These are phyloP conservation scores for Acleris holmiana DNA, from an alignment of 2,888 invertebrate species.

Conservation along the genomic window DNA sequence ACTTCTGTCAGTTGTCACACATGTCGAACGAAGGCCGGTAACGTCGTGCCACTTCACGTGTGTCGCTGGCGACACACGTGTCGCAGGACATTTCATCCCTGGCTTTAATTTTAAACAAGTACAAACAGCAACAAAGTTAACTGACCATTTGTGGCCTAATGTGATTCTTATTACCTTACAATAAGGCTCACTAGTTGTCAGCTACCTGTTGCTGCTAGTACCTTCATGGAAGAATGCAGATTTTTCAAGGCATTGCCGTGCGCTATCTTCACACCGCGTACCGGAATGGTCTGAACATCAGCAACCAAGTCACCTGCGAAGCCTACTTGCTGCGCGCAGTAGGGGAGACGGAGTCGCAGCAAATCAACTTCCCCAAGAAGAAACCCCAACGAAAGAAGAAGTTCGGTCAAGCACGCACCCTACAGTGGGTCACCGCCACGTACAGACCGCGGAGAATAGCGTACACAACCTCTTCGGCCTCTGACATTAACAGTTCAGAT, in stretches of 20 bases:
- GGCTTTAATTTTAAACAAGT: no score
- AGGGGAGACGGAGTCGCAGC: constrained; percentile 56
- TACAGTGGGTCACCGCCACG: constrained; percentile 69
- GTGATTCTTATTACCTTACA: no score
- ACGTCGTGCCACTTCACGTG: no score
- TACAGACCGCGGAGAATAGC: constrained; percentile 50
- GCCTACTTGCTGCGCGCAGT: constrained; percentile 70
- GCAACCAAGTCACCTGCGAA: constrained; percentile 66
- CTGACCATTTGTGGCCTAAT: no score
- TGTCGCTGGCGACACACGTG: no score
- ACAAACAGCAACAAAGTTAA: no score
- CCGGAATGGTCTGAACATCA: constrained; percentile 69
- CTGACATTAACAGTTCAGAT: constrained; percentile 69
- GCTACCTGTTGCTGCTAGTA: no score
- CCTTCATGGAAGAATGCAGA: constrained; percentile 47
- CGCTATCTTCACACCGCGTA: constrained; percentile 78
- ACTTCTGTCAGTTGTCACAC: no score
- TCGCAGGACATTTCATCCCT: no score
- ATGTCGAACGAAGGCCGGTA: no score
- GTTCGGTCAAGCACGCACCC: constrained; percentile 57
- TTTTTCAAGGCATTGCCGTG: constrained; percentile 70
- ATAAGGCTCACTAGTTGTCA: no score
- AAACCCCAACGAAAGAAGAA: constrained; percentile 58
- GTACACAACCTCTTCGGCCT: constrained; percentile 56
- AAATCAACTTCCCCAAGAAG: constrained; percentile 44